These are phyloP conservation scores for Dipodomys ordii DNA, from an alignment of 2,113 vertebrate species.

Conservation along the genomic window DNA sequence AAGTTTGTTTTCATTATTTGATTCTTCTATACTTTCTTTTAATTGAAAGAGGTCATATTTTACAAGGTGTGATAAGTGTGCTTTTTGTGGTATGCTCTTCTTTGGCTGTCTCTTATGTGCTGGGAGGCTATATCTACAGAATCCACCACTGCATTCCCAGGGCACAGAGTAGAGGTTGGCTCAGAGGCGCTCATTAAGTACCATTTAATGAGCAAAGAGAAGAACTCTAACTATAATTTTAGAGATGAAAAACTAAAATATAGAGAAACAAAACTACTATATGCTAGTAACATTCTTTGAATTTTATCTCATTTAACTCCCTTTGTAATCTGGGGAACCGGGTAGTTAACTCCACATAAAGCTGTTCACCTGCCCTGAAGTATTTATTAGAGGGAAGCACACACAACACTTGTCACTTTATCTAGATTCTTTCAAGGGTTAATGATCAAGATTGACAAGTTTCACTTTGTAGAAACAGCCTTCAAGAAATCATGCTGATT, in stretches of 20 bases:
- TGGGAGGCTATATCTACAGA: background rate
- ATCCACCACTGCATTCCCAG: background rate
- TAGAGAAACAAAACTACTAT: background rate
- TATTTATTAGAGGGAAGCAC: too few species aligned
- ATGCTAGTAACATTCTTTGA: background rate
- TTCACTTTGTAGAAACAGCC: background rate
- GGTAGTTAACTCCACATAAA: background rate
- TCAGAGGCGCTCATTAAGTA: background rate
- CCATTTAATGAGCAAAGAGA: background rate
- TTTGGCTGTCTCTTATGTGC: too few species aligned
- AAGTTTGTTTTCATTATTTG: background rate
- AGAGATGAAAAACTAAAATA: background rate
- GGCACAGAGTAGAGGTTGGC: background rate
- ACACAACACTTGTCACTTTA: background rate
- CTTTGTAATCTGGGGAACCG: background rate
- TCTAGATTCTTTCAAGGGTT: background rate
- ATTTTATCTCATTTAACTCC: conserved; percentile 21
- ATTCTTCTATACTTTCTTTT: background rate
- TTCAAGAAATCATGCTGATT: background rate
- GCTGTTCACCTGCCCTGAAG: too few species aligned
- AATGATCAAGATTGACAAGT: background rate
- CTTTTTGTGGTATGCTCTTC: background rate
- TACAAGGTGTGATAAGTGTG: background rate
- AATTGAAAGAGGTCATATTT: background rate
- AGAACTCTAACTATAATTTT: background rate